Evolutionary conservation across 2,888 invertebrate genomes (phyloP).

Genomic region (Steinernema hermaphroditum): DNA sequence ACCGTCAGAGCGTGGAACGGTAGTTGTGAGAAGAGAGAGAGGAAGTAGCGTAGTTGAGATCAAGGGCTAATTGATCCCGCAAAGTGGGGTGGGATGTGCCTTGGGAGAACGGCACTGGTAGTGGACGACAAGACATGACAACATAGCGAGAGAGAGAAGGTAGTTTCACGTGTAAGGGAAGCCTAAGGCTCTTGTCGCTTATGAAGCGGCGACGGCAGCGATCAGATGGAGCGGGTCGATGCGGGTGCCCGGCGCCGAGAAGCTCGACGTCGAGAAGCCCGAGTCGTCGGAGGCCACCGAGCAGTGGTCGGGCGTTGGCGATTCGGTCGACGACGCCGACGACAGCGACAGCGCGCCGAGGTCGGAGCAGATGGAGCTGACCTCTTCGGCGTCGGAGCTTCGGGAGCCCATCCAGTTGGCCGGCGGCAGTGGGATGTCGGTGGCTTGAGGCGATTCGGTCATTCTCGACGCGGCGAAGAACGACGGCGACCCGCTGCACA

Average conservation of each 20-base stretch:
- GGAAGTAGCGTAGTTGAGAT: constrained; percentile 7
- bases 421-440: neutral
- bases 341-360: constrained; percentile 6
- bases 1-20: neutral
- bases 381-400: constrained; percentile 12
- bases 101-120: constrained; percentile 6
- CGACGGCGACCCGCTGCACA: constrained; percentile 21
- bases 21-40: neutral
- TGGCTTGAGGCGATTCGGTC: constrained; percentile 2
- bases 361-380: constrained; percentile 20
- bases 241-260: constrained; percentile 40
- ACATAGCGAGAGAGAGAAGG: neutral
- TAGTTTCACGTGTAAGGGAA: neutral
- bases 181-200: constrained; percentile 17
- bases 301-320: constrained; percentile 36
- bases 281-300: constrained; percentile 30
- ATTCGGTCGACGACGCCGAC: neutral
- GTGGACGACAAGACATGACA: neutral
- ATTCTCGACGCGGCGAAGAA: constrained; percentile 14
- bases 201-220: constrained; percentile 49
- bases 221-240: constrained; percentile 53
- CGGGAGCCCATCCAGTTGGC: neutral
- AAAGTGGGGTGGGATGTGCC: neutral
- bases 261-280: constrained; percentile 19
- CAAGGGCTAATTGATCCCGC: constrained; percentile 22